Conservation (phyloP, 2,113 vertebrate species). For the Ginglymostoma cirratum region DNA sequence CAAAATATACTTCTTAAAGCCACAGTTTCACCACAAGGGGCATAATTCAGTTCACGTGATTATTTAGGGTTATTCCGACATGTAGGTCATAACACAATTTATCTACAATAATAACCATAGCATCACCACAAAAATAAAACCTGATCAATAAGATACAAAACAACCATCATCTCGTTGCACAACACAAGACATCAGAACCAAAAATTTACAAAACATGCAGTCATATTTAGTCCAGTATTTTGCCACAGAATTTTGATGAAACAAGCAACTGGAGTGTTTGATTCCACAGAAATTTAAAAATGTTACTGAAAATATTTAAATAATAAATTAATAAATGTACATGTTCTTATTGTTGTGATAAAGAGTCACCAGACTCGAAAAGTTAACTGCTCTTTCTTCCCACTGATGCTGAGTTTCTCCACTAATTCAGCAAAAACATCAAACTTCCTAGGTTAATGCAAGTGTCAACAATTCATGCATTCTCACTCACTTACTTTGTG, state of each 20-base stretch:
- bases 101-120: background rate
- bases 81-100: background rate
- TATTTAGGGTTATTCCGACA: no score
- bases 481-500: slow-evolving; percentile 62
- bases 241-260: background rate
- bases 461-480: background rate
- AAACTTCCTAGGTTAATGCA: background rate
- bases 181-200: background rate
- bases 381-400: no score
- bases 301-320: background rate
- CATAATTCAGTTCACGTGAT: background rate
- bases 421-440: background rate
- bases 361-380: background rate
- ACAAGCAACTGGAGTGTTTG: background rate
- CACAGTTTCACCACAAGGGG: background rate
- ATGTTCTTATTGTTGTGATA: background rate
- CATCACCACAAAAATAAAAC: background rate
- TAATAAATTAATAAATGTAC: background rate
- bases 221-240: background rate
- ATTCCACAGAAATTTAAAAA: background rate
- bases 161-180: no score
- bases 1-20: no score
- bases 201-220: background rate
- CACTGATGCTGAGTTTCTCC: no score
- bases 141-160: background rate